These are phyloP conservation scores for Ennomos fuscantarius DNA, from an alignment of 2,888 invertebrate genomes.

Conservation along the genomic window DNA sequence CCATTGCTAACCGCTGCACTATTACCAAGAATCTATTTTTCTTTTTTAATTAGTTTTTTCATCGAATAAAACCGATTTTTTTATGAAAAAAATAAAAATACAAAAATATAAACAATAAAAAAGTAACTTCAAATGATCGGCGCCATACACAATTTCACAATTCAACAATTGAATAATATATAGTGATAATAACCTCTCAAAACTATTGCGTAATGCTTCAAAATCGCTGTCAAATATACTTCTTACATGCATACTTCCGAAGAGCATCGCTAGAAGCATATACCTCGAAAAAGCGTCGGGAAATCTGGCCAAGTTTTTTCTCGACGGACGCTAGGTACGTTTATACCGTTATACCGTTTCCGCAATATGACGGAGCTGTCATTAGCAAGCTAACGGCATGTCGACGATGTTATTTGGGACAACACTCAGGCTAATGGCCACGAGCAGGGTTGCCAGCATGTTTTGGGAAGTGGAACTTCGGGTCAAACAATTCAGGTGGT, in stretches of 20 bases:
- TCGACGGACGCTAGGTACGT: conserved; percentile 18
- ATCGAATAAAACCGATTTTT: no score
- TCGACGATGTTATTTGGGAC: conserved; percentile 55
- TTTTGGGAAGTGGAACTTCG: conserved; percentile 8
- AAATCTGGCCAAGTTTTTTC: conserved; percentile 22
- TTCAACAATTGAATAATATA: no score
- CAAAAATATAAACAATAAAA: no score
- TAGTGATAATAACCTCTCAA: no score
- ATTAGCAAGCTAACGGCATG: conserved; percentile 49
- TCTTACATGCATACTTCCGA: neutral
- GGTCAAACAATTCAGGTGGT: conserved; percentile 11
- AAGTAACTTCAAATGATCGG: no score
- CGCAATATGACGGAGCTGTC: conserved; percentile 51
- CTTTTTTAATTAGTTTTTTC: no score
- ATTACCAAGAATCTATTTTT: no score
- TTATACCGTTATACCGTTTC: conserved; percentile 32
- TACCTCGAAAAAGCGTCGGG: conserved; percentile 2
- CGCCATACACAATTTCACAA: no score
- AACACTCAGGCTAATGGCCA: conserved; percentile 55
- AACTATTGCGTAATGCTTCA: no score
- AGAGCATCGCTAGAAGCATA: neutral
- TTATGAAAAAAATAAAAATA: no score
- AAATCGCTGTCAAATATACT: no score
- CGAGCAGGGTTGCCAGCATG: conserved; percentile 18
- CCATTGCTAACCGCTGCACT: no score